Percentiles rank a stretch among this genome's conserved stretches.
Evolutionary conservation across 2,888 invertebrate species (phyloP).

Genomic region (Ochropleura plecta): DNA sequence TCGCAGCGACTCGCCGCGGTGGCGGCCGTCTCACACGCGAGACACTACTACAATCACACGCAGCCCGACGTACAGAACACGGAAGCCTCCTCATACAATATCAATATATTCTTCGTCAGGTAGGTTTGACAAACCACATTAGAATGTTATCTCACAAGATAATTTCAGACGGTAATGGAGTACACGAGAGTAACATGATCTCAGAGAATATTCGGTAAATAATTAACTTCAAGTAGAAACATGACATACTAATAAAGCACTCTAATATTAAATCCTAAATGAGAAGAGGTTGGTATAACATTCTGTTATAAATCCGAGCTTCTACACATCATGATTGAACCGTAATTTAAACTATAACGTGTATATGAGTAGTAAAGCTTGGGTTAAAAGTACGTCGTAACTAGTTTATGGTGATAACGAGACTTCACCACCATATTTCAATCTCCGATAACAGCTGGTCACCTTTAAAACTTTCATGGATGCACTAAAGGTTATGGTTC

Average conservation of each 20-base stretch:
- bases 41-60: slow-evolving; percentile 87
- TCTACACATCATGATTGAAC: slow-evolving; percentile 54
- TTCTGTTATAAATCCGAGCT: slow-evolving; percentile 43
- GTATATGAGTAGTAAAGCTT: slow-evolving; percentile 63
- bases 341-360: slow-evolving; percentile 63
- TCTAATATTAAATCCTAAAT: slow-evolving; percentile 26
- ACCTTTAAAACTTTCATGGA: slow-evolving; percentile 72
- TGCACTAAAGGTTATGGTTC: slow-evolving; percentile 37
- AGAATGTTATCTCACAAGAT: slow-evolving; percentile 10
- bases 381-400: slow-evolving; percentile 74
- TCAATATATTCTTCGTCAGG: slow-evolving; percentile 94
- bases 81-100: slow-evolving; percentile 80
- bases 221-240: slow-evolving; percentile 26
- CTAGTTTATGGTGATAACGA: slow-evolving; percentile 79
- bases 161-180: slow-evolving; percentile 13
- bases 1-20: slow-evolving; percentile 92
- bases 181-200: slow-evolving; percentile 8
- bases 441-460: slow-evolving; percentile 71
- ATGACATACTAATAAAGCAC: slow-evolving; percentile 6
- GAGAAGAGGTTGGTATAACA: slow-evolving; percentile 23
- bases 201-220: slow-evolving; percentile 6
- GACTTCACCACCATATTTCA: slow-evolving; percentile 62
- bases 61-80: slow-evolving; percentile 82
- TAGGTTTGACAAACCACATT: slow-evolving; percentile 29
- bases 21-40: slow-evolving; percentile 87